These are phyloP conservation scores for Calameuta pallipes DNA, from an alignment of 2,888 invertebrate species.

Conservation along the genomic window DNA sequence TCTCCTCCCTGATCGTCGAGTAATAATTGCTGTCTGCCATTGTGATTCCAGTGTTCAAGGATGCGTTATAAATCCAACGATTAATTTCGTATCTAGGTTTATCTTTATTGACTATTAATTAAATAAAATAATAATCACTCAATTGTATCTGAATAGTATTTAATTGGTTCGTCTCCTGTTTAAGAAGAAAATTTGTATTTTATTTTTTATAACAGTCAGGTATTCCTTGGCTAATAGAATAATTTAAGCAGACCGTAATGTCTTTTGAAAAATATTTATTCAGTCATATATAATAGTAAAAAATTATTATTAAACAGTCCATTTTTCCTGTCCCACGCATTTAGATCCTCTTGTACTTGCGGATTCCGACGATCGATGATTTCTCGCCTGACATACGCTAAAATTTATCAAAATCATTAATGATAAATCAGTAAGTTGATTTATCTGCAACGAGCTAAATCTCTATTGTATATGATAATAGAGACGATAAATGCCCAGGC, in stretches of 20 bases:
- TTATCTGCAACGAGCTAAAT: neutral
- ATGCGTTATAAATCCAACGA: neutral
- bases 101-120: neutral
- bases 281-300: neutral
- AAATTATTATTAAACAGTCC: neutral
- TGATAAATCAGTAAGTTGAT: neutral
- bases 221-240: neutral
- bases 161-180: neutral
- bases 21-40: too few species aligned
- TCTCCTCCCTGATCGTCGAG: neutral
- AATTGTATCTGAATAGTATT: neutral
- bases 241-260: neutral
- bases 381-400: constrained; percentile 50
- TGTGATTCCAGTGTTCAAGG: neutral
- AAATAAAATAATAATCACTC: neutral
- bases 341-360: constrained; percentile 56
- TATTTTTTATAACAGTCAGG: neutral
- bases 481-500: neutral
- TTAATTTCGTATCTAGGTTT: neutral
- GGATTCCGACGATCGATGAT: constrained; percentile 45
- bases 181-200: neutral
- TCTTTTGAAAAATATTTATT: neutral
- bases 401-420: constrained; percentile 17
- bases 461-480: neutral
- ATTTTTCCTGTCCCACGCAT: neutral